These are phyloP conservation scores for Hydrotaea diabolus DNA, from an alignment of 2,888 invertebrate genomes.

Conservation along the genomic window DNA sequence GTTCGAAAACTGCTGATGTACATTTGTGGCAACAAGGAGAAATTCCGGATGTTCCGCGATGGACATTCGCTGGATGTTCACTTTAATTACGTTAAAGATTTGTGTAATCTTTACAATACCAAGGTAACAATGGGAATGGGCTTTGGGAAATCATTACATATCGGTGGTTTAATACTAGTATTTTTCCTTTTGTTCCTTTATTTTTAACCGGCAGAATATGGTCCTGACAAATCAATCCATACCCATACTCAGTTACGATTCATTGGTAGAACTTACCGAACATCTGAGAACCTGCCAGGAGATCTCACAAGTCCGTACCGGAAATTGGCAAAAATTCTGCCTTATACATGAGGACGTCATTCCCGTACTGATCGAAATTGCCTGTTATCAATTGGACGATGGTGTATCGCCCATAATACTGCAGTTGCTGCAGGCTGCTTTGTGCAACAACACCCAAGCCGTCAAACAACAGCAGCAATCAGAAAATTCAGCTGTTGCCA, in stretches of 20 bases:
- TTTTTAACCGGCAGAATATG: slow-evolving; percentile 58
- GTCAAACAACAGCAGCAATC: slow-evolving; percentile 71
- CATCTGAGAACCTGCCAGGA: slow-evolving; percentile 96
- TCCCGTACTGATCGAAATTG: slow-evolving; percentile 90
- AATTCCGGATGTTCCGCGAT: slow-evolving; percentile 96
- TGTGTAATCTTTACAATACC: slow-evolving; percentile 77
- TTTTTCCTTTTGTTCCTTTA: slow-evolving; percentile 31
- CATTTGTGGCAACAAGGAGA: slow-evolving; percentile 97
- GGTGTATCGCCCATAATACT: slow-evolving; percentile 94
- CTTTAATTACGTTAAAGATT: slow-evolving; percentile 85
- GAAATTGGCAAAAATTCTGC: slow-evolving; percentile 97
- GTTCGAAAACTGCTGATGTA: slow-evolving; percentile 94
- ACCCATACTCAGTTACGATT: slow-evolving; percentile 89
- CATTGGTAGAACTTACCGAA: slow-evolving; percentile 95
- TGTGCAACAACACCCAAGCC: slow-evolving; percentile 84
- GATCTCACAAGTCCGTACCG: slow-evolving; percentile 93
- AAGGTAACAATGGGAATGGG: slow-evolving; percentile 71
- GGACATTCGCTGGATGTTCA: slow-evolving; percentile 95
- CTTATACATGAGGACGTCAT: slow-evolving; percentile 87
- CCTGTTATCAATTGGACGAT: slow-evolving; percentile 91
- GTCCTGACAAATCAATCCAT: slow-evolving; percentile 73
- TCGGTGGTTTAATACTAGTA: not conserved
- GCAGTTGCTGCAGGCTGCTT: slow-evolving; percentile 93
- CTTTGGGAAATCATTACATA: not conserved
- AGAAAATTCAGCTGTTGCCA: slow-evolving; percentile 56